phyloP scores from a whole-genome alignment of 2,888 invertebrate species.

The Hypselothyrea guttata region DNA sequence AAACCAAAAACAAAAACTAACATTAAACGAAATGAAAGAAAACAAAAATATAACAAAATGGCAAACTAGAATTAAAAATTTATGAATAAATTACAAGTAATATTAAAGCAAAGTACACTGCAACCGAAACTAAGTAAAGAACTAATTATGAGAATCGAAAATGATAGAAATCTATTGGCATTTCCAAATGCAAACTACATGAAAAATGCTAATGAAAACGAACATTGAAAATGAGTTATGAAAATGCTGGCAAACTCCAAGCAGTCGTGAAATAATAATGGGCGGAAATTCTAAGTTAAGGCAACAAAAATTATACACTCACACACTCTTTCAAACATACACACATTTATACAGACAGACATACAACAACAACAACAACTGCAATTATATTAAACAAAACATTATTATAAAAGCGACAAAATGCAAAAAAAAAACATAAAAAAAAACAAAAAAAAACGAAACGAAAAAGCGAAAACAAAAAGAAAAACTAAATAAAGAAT shows the following conservation, averaged over 20 bases:
- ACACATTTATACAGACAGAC: conserved; percentile 48
- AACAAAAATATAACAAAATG: conserved; percentile 38
- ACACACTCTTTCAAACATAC: conserved; percentile 22
- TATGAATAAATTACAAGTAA: conserved; percentile 71
- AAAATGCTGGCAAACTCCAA: conserved; percentile 39
- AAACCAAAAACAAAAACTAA: conserved; percentile 29
- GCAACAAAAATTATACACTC: conserved; percentile 55
- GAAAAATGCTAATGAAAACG: conserved; percentile 19
- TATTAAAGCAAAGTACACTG: conserved; percentile 42
- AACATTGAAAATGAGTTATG: conserved; percentile 31
- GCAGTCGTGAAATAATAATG: conserved; percentile 25
- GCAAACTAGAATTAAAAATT: conserved; percentile 66
- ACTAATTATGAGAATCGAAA: conserved; percentile 36
- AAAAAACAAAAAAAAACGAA: conserved; percentile 58
- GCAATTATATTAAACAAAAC: conserved; percentile 72
- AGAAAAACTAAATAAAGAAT: conserved; percentile 76
- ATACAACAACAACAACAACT: conserved; percentile 59
- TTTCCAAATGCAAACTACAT: conserved; percentile 43
- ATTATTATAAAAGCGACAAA: conserved; percentile 63
- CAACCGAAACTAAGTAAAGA: conserved; percentile 48
- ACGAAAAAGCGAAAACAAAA: conserved; percentile 48
- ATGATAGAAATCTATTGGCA: conserved; percentile 27
- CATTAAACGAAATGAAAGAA: conserved; percentile 19
- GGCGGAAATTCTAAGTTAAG: conserved; percentile 63
- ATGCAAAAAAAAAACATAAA: conserved; percentile 58